A percentile compares a stretch with the other conserved stretches of the same genome.
phyloP scores from a whole-genome alignment of 1,140 invertebrate genomes.

The Eumaeus atala region DNA sequence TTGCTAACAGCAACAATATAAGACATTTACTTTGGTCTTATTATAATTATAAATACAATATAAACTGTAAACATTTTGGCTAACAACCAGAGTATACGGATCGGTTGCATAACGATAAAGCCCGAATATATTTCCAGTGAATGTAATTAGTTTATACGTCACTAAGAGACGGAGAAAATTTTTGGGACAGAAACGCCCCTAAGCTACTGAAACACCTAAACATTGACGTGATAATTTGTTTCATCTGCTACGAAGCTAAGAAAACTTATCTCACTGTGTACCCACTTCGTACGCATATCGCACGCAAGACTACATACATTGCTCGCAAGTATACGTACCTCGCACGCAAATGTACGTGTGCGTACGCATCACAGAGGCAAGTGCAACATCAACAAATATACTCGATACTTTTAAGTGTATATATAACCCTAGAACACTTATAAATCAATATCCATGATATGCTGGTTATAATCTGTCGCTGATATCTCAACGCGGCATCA shows the following conservation, averaged over 20 bases:
- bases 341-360: background rate
- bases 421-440: conserved; percentile 26
- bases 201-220: conserved; percentile 61
- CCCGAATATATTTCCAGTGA: conserved; percentile 32
- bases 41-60: conserved; percentile 50
- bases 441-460: conserved; percentile 44
- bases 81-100: conserved; percentile 5
- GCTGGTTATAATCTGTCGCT: conserved; percentile 29
- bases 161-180: conserved; percentile 40
- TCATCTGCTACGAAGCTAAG: conserved; percentile 51
- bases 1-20: conserved; percentile 65
- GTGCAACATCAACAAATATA: conserved; percentile 51
- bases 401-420: conserved; percentile 20
- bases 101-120: conserved; percentile 37
- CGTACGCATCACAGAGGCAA: conserved; percentile 14
- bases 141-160: conserved; percentile 21
- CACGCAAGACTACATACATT: conserved; percentile 26
- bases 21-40: conserved; percentile 65
- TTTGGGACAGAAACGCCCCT: conserved; percentile 25
- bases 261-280: conserved; percentile 16
- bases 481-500: conserved; percentile 18
- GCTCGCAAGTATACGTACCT: too few relatives aligned
- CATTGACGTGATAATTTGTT: conserved; percentile 48
- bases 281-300: conserved; percentile 8
- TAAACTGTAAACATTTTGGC: conserved; percentile 28